Conservation (phyloP, 2,113 vertebrate genomes). For the Gymnobelideus leadbeateri region DNA sequence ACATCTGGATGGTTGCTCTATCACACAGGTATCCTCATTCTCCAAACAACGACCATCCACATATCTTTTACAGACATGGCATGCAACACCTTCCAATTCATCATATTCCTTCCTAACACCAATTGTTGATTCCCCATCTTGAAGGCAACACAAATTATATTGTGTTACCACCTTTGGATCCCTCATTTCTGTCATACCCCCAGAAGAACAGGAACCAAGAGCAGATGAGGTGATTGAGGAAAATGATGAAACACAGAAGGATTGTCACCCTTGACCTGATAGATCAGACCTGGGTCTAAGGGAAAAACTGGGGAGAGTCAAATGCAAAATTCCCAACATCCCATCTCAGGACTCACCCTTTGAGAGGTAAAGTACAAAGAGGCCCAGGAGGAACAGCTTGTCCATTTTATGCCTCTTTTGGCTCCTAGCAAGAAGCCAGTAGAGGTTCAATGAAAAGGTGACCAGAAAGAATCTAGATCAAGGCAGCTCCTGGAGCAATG, state of each 20-base stretch:
- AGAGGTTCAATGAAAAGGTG: background rate
- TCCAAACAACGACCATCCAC: background rate
- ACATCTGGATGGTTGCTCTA: rapidly evolving
- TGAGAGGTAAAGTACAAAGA: background rate
- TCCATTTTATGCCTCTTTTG: background rate
- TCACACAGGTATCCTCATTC: background rate
- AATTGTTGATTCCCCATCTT: background rate
- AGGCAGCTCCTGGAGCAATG: background rate
- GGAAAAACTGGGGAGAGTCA: background rate
- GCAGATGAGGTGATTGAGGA: background rate
- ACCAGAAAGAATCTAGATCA: background rate
- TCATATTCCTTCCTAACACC: background rate
- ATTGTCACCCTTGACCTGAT: background rate
- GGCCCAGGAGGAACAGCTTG: background rate
- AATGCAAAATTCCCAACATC: background rate
- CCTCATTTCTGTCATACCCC: background rate
- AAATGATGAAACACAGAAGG: background rate
- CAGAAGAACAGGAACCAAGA: background rate
- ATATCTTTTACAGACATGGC: background rate
- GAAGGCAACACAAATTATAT: background rate
- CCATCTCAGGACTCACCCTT: background rate
- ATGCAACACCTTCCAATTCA: background rate
- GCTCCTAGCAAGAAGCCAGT: background rate
- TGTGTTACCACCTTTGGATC: background rate
- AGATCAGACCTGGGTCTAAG: background rate